Conservation (phyloP, 2,888 invertebrate genomes). For the Cynaeus angustus region DNA sequence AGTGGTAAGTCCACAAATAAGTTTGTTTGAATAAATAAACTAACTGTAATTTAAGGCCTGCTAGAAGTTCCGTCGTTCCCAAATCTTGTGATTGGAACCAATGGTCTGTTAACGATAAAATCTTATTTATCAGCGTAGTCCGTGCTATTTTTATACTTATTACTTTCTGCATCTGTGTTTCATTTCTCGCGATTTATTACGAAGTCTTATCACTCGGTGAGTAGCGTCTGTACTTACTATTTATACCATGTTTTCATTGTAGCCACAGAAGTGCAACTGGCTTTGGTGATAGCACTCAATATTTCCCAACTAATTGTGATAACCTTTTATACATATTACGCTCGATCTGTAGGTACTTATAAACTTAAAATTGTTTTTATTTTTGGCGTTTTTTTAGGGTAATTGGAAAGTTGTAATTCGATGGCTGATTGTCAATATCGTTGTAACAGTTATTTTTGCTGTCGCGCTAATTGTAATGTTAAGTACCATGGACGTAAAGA, state of each 20-base stretch:
- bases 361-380: background rate
- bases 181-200: constrained; percentile 3
- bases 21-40: background rate
- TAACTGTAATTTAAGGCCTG: constrained; percentile 8
- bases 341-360: background rate
- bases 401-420: background rate
- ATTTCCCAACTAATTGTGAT: background rate
- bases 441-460: background rate
- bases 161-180: background rate
- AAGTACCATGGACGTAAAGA: background rate
- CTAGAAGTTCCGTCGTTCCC: constrained; percentile 9
- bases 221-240: background rate
- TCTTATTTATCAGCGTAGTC: constrained; percentile 6
- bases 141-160: background rate
- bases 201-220: background rate
- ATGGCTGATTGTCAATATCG: background rate
- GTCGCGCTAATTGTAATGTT: background rate
- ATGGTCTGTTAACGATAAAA: background rate
- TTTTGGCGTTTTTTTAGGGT: constrained; percentile 1
- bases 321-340: background rate
- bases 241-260: background rate
- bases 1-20: background rate
- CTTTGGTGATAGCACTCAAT: background rate
- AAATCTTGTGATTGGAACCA: constrained; percentile 14
- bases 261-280: background rate